Evolutionary conservation across 2,888 invertebrate species (phyloP).

Genomic region (Stenodera caucasica): DNA sequence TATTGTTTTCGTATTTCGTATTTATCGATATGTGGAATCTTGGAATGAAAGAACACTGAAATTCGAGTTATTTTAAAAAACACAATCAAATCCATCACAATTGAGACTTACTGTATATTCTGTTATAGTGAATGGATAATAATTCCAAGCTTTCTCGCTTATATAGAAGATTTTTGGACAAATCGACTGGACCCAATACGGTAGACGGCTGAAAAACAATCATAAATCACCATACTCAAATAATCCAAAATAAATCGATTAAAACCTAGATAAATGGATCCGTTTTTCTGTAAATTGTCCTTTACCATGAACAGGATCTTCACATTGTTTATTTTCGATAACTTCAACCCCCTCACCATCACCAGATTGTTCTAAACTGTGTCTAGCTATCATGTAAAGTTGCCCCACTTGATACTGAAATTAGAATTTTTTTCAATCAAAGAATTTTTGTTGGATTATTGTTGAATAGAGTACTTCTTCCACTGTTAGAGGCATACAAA

Average conservation of each 20-base stretch:
- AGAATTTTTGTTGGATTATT: conserved; percentile 9
- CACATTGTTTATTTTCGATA: conserved; percentile 78
- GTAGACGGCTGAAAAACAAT: conserved; percentile 71
- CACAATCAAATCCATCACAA: too few species aligned
- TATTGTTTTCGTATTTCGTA: conserved; percentile 88
- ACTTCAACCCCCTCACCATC: conserved; percentile 92
- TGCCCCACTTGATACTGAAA: conserved; percentile 88
- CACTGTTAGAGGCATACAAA: conserved; percentile 90
- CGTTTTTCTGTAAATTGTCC: conserved; percentile 91
- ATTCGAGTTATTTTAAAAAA: too few species aligned
- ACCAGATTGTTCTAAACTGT: conserved; percentile 88
- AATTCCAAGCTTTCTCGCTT: conserved; percentile 94
- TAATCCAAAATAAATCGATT: conserved; percentile 4
- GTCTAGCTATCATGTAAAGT: conserved; percentile 92
- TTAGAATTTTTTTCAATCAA: not conserved
- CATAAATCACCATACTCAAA: not conserved
- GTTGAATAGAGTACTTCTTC: conserved; percentile 71
- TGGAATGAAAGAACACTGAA: conserved; percentile 88
- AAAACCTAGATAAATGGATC: conserved; percentile 84
- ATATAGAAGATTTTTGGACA: conserved; percentile 90
- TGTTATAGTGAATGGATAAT: conserved; percentile 86
- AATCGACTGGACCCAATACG: conserved; percentile 85
- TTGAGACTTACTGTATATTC: conserved; percentile 79
- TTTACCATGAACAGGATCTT: conserved; percentile 75
- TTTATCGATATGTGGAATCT: conserved; percentile 83